A percentile compares a stretch with the other conserved stretches of the same genome.
These are phyloP conservation scores for Neogale vison DNA, from an alignment of 2,113 vertebrate species.

Conservation along the genomic window DNA sequence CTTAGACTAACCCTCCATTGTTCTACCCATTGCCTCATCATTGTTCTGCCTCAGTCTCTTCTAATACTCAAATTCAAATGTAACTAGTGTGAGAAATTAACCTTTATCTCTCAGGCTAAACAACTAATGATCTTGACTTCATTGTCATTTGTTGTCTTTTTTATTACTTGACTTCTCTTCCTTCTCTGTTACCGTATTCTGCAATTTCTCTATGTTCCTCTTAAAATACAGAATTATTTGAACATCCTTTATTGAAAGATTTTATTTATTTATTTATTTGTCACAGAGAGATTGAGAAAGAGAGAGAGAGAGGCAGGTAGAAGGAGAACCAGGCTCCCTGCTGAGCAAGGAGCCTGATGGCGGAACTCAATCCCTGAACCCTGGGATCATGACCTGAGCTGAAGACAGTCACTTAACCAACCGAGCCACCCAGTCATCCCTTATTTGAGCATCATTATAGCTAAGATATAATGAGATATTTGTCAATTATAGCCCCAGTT, in stretches of 20 bases:
- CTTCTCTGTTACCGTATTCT: neutral
- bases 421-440: neutral
- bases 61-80: neutral
- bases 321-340: too few relatives aligned
- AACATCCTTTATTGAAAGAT: neutral
- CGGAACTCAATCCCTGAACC: too few relatives aligned
- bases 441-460: neutral
- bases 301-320: too few relatives aligned
- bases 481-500: neutral
- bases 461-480: neutral
- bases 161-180: neutral
- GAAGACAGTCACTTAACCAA: neutral
- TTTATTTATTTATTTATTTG: too few relatives aligned
- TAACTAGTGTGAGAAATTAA: neutral
- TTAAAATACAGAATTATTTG: neutral
- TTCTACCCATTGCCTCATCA: neutral
- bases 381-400: neutral
- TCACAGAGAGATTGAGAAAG: too few relatives aligned
- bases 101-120: neutral
- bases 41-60: neutral
- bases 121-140: neutral
- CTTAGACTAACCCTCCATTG: neutral
- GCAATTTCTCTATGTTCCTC: neutral
- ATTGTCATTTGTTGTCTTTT: neutral
- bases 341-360: too few relatives aligned